phyloP scores from a whole-genome alignment of 2,888 invertebrate genomes.

The Mesochorus sp. region DNA sequence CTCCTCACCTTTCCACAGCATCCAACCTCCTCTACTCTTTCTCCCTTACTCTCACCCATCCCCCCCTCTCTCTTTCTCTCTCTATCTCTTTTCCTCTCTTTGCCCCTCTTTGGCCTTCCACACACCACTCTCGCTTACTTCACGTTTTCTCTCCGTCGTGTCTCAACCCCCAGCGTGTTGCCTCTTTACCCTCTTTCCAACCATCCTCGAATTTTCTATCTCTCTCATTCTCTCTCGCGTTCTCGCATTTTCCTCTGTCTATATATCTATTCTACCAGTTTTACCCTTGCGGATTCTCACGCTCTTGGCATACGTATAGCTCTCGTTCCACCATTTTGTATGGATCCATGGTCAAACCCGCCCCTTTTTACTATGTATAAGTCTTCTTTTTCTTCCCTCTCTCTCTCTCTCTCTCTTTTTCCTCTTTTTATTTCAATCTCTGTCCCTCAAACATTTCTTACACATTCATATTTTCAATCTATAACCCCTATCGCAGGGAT shows the following conservation, averaged over 20 bases:
- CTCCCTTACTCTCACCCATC: slow-evolving; percentile 20
- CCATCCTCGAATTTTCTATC: slow-evolving; percentile 63
- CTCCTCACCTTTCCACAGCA: slow-evolving; percentile 42
- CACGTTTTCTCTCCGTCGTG: slow-evolving; percentile 37
- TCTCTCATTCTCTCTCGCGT: slow-evolving; percentile 59
- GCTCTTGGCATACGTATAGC: slow-evolving; percentile 52
- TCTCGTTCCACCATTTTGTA: slow-evolving; percentile 64
- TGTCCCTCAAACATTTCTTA: no score
- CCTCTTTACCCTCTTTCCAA: slow-evolving; percentile 76
- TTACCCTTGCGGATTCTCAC: slow-evolving; percentile 45
- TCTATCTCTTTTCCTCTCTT: slow-evolving; percentile 33
- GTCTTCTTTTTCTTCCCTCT: slow-evolving; percentile 55
- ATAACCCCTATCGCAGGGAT: no score
- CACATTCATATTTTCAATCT: not conserved
- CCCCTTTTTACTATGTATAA: slow-evolving; percentile 53
- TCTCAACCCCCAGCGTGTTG: slow-evolving; percentile 32
- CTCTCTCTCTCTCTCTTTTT: slow-evolving; percentile 30
- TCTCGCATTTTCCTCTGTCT: slow-evolving; percentile 23
- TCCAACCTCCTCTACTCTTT: slow-evolving; percentile 38
- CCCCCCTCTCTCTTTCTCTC: slow-evolving; percentile 8
- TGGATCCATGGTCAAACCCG: slow-evolving; percentile 68
- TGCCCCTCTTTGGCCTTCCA: slow-evolving; percentile 20
- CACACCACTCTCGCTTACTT: slow-evolving; percentile 41
- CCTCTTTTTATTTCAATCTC: slow-evolving; percentile 59
- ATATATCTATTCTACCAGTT: slow-evolving; percentile 49